phyloP scores from a whole-genome alignment of 2,888 invertebrate species.

The Augochlorella aurata region DNA sequence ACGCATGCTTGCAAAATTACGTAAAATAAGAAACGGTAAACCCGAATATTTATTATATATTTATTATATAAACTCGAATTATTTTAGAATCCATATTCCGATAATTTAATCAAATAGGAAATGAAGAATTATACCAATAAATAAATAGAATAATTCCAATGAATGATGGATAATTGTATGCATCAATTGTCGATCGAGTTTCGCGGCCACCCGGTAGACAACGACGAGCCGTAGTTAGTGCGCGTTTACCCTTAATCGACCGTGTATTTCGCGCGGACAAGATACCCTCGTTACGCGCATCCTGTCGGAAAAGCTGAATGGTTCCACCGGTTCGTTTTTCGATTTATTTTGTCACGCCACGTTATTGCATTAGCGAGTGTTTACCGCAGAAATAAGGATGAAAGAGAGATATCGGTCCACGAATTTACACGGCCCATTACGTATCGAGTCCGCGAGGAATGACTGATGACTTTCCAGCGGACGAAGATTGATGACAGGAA shows the following conservation, averaged over 20 bases:
- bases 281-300: neutral
- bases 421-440: neutral
- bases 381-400: neutral
- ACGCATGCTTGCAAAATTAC: too few species aligned
- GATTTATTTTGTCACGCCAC: neutral
- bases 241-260: neutral
- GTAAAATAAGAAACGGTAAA: too few species aligned
- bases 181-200: too few species aligned
- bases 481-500: constrained; percentile 2
- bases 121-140: too few species aligned
- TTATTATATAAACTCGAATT: too few species aligned
- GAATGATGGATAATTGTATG: too few species aligned
- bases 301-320: neutral
- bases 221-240: too few species aligned
- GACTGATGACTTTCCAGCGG: neutral
- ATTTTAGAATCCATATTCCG: too few species aligned
- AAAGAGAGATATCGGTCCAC: neutral
- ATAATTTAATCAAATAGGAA: too few species aligned
- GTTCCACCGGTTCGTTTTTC: neutral
- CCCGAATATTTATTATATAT: too few species aligned
- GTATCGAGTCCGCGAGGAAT: neutral
- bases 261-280: neutral
- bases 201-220: too few species aligned
- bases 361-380: neutral
- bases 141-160: too few species aligned